These are phyloP conservation scores for Apogon hyalosoma DNA, from an alignment of 2,797 vertebrate species.

Conservation along the genomic window DNA sequence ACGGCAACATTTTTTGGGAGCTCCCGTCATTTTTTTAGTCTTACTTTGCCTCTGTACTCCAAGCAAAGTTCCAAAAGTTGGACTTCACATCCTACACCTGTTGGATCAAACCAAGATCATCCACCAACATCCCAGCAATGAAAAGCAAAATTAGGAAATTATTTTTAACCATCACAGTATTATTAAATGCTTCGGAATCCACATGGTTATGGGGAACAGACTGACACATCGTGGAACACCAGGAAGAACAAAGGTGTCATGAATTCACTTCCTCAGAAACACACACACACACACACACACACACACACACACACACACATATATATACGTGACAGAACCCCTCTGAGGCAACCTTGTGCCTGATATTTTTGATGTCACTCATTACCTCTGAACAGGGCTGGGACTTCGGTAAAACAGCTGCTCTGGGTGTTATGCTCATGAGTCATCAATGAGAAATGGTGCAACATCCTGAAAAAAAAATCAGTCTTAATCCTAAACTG, in stretches of 20 bases:
- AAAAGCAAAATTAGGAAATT: too few species aligned
- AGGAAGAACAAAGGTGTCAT: conserved; percentile 17
- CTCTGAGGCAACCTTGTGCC: not conserved
- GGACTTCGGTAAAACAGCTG: conserved; percentile 22
- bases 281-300: conserved; percentile 11
- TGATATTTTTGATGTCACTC: conserved; percentile 24
- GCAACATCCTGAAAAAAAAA: conserved; percentile 2
- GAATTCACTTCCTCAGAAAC: conserved; percentile 35
- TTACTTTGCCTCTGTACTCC: too few species aligned
- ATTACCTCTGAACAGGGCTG: conserved; percentile 13
- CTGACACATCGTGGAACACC: conserved; percentile 21
- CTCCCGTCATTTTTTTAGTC: too few species aligned
- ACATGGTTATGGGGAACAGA: not conserved
- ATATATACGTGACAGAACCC: not conserved
- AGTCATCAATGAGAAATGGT: conserved; percentile 39
- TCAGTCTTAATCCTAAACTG: not conserved
- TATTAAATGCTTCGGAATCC: too few species aligned
- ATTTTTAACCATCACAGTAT: too few species aligned
- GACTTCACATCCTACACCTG: too few species aligned
- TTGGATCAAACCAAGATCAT: too few species aligned
- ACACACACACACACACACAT: conserved; percentile 9
- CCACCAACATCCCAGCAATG: too few species aligned
- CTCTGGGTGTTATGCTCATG: conserved; percentile 1
- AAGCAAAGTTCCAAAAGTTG: too few species aligned
- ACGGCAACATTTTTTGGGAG: too few species aligned